These are phyloP conservation scores for Sphyrna mokarran DNA, from an alignment of 2,113 vertebrate species.

Conservation along the genomic window DNA sequence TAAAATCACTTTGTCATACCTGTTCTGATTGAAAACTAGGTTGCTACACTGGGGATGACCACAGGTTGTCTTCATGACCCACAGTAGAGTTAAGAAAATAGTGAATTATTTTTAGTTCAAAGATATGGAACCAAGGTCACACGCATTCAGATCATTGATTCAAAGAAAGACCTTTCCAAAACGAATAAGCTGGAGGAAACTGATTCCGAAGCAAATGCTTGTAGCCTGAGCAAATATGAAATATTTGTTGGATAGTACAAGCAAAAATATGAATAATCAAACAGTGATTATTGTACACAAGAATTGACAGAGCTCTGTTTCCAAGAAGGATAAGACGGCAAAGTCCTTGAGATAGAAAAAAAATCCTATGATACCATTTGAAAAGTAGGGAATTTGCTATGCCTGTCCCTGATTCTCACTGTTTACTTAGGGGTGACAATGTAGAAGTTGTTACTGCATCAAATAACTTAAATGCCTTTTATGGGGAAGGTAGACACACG, in stretches of 20 bases:
- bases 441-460: too few species aligned
- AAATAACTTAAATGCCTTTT: too few species aligned
- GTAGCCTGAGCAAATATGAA: not conserved
- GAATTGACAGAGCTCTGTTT: not conserved
- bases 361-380: not conserved
- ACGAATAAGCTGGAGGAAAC: not conserved
- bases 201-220: not conserved
- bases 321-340: not conserved
- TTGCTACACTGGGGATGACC: not conserved
- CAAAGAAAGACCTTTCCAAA: not conserved
- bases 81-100: not conserved
- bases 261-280: not conserved
- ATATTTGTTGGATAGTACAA: not conserved
- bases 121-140: not conserved
- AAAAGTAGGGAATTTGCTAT: not conserved
- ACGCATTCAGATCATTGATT: not conserved
- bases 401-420: not conserved
- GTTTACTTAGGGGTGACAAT: too few species aligned
- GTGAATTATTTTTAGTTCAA: not conserved
- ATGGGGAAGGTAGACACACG: too few species aligned
- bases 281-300: not conserved
- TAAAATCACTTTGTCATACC: not conserved
- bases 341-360: not conserved
- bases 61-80: not conserved
- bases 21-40: slow-evolving; percentile 20